Percentiles rank a stretch among this genome's conserved stretches.
Conservation (phyloP, 1,140 invertebrate genomes). For the Atta texana region DNA sequence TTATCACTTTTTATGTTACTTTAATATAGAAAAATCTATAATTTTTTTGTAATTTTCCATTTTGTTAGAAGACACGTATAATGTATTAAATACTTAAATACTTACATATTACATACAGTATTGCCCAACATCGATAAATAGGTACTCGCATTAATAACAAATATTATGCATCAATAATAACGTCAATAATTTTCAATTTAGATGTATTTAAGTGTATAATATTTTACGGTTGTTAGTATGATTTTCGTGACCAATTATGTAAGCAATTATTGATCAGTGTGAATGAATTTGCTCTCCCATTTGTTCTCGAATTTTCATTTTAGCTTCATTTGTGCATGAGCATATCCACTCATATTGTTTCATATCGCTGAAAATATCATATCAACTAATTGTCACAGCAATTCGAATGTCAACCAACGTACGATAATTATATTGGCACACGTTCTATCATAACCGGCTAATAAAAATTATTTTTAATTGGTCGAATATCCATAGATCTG, state of each 20-base stretch:
- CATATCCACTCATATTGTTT: conserved; percentile 4
- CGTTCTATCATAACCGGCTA: neutral
- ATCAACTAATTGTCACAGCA: conserved; percentile 33
- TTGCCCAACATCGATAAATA: neutral
- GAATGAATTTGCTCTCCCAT: conserved; percentile 12
- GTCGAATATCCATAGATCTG: neutral
- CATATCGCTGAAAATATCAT: conserved; percentile 32
- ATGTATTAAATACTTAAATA: neutral
- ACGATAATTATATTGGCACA: conserved; percentile 37
- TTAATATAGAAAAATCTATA: too few species aligned
- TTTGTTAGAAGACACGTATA: too few species aligned
- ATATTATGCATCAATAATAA: neutral
- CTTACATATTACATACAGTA: neutral
- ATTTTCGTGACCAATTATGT: conserved; percentile 25
- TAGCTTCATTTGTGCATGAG: conserved; percentile 35
- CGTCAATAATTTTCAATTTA: conserved; percentile 20
- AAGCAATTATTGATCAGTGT: conserved; percentile 44
- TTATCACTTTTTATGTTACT: too few species aligned
- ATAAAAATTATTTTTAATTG: conserved; percentile 41
- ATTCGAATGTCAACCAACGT: conserved; percentile 24
- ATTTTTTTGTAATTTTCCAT: too few species aligned
- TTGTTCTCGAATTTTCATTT: conserved; percentile 55
- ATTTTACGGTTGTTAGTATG: conserved; percentile 22
- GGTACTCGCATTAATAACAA: neutral
- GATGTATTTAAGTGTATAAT: neutral